Evolutionary conservation across 2,888 invertebrate species (phyloP).

Genomic region (Tethea ocularis): DNA sequence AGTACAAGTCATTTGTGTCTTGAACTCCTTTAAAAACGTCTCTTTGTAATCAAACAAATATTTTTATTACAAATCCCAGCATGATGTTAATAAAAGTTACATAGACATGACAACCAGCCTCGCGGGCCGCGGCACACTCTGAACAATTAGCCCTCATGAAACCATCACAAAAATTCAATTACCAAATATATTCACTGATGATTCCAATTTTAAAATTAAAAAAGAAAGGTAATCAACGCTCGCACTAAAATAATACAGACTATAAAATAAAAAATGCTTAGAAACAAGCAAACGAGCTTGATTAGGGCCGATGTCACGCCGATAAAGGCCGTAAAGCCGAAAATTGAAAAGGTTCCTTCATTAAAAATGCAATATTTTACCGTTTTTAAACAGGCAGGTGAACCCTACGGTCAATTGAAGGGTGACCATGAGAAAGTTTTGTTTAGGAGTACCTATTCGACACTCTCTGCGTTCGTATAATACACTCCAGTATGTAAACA

Average conservation of each 20-base stretch:
- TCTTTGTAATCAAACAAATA: slow-evolving; percentile 23
- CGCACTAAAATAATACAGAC: slow-evolving; percentile 43
- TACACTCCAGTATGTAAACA: no score
- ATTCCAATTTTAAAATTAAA: slow-evolving; percentile 59
- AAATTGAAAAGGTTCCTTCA: slow-evolving; percentile 82
- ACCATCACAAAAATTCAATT: slow-evolving; percentile 64
- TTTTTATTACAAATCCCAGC: slow-evolving; percentile 25
- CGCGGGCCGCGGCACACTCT: slow-evolving; percentile 20
- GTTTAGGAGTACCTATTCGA: neutral
- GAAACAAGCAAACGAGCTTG: slow-evolving; percentile 69
- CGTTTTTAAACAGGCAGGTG: slow-evolving; percentile 79
- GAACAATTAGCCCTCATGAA: slow-evolving; percentile 40
- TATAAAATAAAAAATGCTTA: slow-evolving; percentile 44
- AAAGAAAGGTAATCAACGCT: slow-evolving; percentile 70
- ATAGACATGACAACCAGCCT: slow-evolving; percentile 16
- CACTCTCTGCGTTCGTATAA: neutral
- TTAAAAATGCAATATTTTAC: slow-evolving; percentile 82
- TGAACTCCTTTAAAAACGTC: no score
- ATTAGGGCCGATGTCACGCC: slow-evolving; percentile 82
- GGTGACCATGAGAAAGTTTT: slow-evolving; percentile 52
- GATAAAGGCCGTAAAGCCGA: slow-evolving; percentile 78
- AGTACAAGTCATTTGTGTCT: no score
- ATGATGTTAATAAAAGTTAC: slow-evolving; percentile 25
- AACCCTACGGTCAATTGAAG: slow-evolving; percentile 58
- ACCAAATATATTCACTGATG: slow-evolving; percentile 53